Percentiles rank a stretch among this genome's conserved stretches.
phyloP scores from a whole-genome alignment of 1,140 invertebrate genomes.

The Mya arenaria region DNA sequence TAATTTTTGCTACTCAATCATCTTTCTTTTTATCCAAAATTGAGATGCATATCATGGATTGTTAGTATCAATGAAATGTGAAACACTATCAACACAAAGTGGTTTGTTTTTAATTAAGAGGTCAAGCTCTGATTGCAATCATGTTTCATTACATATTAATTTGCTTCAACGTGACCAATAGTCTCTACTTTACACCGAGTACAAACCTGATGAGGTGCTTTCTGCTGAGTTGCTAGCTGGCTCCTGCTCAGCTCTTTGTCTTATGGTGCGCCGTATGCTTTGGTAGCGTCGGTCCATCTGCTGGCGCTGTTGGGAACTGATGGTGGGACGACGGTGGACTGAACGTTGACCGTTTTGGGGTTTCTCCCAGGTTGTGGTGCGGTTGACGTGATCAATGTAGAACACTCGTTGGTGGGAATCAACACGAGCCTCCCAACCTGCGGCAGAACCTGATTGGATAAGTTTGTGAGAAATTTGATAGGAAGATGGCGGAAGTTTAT shows the following conservation, averaged over 20 bases:
- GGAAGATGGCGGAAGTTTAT: no score
- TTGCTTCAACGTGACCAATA: no score
- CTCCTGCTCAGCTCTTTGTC: slow-evolving; percentile 74
- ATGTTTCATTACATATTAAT: no score
- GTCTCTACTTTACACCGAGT: no score
- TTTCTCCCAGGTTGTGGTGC: slow-evolving; percentile 98
- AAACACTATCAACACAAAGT: no score
- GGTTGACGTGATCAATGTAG: slow-evolving; percentile 97
- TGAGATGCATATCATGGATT: no score
- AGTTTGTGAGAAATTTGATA: no score
- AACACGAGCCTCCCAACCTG: slow-evolving; percentile 97
- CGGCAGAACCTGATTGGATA: slow-evolving; percentile 83
- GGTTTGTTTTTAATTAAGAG: no score
- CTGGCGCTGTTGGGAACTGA: slow-evolving; percentile 84
- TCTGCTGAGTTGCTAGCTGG: slow-evolving; percentile 60
- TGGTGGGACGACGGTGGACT: slow-evolving; percentile 84
- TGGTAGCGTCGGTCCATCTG: slow-evolving; percentile 90
- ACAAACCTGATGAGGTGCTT: slow-evolving; percentile 65
- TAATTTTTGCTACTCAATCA: no score
- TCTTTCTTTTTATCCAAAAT: no score
- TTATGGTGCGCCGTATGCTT: slow-evolving; percentile 92
- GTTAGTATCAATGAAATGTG: no score
- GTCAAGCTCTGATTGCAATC: no score
- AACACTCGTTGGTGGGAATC: slow-evolving; percentile 99
- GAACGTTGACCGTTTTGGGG: slow-evolving; percentile 82